Evolutionary conservation across 1,140 invertebrate genomes (phyloP), one percentile per base, ranked within the genome.

Genomic region (Drosophila cardini): DNA sequence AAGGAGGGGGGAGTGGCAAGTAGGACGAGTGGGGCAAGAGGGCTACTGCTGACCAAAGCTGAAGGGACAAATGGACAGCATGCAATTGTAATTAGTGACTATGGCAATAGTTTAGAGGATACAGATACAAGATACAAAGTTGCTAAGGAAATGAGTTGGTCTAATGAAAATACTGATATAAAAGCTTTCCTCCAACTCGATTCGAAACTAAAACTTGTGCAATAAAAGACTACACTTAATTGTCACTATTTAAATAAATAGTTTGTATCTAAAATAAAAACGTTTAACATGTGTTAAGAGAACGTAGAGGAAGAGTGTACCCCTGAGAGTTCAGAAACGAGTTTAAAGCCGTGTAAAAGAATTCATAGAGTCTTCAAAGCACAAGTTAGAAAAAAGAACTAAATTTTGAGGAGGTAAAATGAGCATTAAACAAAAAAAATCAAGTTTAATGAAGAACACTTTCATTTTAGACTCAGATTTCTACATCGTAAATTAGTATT

Each of bases 61-160:
- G 42, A 48, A 43, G 26, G 42, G 52, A 38, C 52, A 26, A 40
- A 48, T 46, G 13, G 65, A 48, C 50, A 69, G 71, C 48, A 32
- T 57, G 57, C 71, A 73, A 56, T 73, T 69, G 71, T 73, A 73
- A 73, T 73, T 73, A 73, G 71, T 61, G 64, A 56, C 40, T 69
- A 69, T 73, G 65, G 56, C 58, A 73, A 48, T 56, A 73, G 72
- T 74, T 74, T 71, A 38, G 38, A 45, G 58, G 30, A 50, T 40
- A 30, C 15, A 52, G 48, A 32, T 52, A 34, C 26, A 8, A 26
- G 21, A 60, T 38, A 53, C 63, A 60, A 45, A 72, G 63, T 60
- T 68, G 45, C 56, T 18, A 65, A 32, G 63, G 55, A 60, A 72
- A 68, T 72, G 63, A 53, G 38, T 45, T 67, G 53, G 45, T 60